Evolutionary conservation across 1,140 invertebrate species (phyloP), one percentile per base, ranked within the genome.

Genomic region (Drosophila subpulchrella): DNA sequence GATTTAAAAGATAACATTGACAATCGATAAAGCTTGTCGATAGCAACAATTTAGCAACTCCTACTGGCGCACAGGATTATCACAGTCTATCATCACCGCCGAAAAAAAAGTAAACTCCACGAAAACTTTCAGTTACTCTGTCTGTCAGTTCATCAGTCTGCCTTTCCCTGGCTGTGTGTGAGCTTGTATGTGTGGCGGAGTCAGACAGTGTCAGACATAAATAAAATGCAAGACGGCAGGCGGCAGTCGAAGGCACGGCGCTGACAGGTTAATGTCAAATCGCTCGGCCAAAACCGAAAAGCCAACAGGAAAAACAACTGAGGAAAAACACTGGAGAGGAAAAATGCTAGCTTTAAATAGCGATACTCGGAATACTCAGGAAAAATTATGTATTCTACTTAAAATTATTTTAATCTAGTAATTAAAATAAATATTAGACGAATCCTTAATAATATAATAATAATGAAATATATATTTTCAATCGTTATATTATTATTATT

Each of bases 211-310:
- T 75, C 72, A 75, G 70, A 75, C 70, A 65, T 73, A 83, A 84
- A 84, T 80, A 60, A 81, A 83, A 81, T 77, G 67, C 81, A 72
- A 81, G 67, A 71, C 81, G 67, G 61, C 71, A 75, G 68, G 24
- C 71, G 47, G 34, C 63, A 65, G 46, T 58, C 47, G 61, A 53
- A 76, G 73, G 61, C 73, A 75, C 48, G 41, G 32, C 51, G 68
- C 60, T 86, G 82, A 84, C 81, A 84, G 81, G 82, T 84, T 86
- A 84, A 84, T 84, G 81, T 86, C 81, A 84, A 84, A 84, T 86
- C 82, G 82, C 39, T 44, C 59, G 66, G 63, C 82, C 81, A 73
- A 85, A 83, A 86, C 67, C 68, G 71, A 74, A 74, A 71, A 88
- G 61, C 77, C 81, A 84, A 77, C 55, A 74, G 48, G 41, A 44